phyloP scores from a whole-genome alignment of 2,797 vertebrate species.

The Lacerta viridis region DNA sequence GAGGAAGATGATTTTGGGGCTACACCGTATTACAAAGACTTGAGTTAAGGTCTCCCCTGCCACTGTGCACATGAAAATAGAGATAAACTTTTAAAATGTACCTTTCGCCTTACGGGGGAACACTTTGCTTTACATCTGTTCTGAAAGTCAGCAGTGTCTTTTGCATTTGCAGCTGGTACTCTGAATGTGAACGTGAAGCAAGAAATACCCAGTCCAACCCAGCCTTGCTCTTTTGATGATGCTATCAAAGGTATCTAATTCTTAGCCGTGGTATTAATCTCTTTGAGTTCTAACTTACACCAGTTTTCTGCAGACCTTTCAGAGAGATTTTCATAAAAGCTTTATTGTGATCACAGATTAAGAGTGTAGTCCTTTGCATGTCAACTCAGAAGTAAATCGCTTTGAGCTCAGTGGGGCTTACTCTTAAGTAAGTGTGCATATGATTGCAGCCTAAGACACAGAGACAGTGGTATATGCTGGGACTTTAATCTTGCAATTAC shows the following conservation, averaged over 20 bases:
- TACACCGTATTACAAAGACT: not conserved
- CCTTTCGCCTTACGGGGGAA: slow-evolving; percentile 43
- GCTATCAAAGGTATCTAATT: slow-evolving; percentile 91
- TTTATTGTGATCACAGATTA: not conserved
- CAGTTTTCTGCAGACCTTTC: slow-evolving; percentile 31
- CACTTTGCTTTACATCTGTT: slow-evolving; percentile 43
- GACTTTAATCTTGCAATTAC: not conserved
- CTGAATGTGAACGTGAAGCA: slow-evolving; percentile 94
- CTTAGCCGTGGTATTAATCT: slow-evolving; percentile 65
- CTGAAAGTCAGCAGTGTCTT: slow-evolving; percentile 69
- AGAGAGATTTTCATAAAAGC: not conserved
- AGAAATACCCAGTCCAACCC: slow-evolving; percentile 91
- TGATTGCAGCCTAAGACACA: not conserved
- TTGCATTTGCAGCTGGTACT: slow-evolving; percentile 82
- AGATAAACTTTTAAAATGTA: not conserved
- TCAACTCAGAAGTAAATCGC: no score
- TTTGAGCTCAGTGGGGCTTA: no score
- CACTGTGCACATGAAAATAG: not conserved
- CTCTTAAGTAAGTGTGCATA: no score
- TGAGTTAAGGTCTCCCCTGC: not conserved
- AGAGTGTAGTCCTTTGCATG: no score
- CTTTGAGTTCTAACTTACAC: slow-evolving; percentile 57
- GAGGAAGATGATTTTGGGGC: not conserved
- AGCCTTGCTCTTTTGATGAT: slow-evolving; percentile 94
- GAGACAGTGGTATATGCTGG: not conserved